A percentile compares a stretch with the other conserved stretches of the same genome.
These are phyloP conservation scores for Oryzias curvinotus DNA, from an alignment of 2,113 vertebrate genomes.

Conservation along the genomic window DNA sequence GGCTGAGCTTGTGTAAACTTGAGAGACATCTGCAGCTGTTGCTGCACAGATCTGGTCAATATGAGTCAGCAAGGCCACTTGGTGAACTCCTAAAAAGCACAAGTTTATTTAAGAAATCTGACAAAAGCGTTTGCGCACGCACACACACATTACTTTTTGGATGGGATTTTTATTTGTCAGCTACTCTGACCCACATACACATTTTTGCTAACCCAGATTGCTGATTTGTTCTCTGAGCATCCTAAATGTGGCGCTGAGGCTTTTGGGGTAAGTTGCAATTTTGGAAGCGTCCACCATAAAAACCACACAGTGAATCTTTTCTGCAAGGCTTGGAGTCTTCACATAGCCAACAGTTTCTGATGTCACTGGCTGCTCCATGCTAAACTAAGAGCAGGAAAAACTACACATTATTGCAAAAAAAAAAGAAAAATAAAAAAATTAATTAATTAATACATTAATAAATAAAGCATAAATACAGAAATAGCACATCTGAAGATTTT, in stretches of 20 bases:
- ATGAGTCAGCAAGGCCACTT: slow-evolving; percentile 74
- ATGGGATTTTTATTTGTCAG: too few species aligned
- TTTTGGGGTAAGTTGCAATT: slow-evolving; percentile 48
- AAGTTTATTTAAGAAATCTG: neutral
- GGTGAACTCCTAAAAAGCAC: slow-evolving; percentile 65
- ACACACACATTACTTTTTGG: too few species aligned
- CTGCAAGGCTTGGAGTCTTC: slow-evolving; percentile 53
- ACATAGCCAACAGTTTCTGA: slow-evolving; percentile 61
- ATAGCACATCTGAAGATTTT: neutral
- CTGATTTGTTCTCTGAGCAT: slow-evolving; percentile 71
- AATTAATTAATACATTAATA: too few species aligned
- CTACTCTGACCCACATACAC: too few species aligned
- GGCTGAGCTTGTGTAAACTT: slow-evolving; percentile 55
- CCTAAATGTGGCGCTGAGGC: slow-evolving; percentile 52
- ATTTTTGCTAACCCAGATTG: slow-evolving; percentile 67
- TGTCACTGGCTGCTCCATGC: slow-evolving; percentile 54
- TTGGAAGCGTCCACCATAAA: slow-evolving; percentile 70
- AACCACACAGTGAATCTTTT: slow-evolving; percentile 74
- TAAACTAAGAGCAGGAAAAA: slow-evolving; percentile 52
- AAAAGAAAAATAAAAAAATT: neutral
- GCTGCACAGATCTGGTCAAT: slow-evolving; percentile 61
- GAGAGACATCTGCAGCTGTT: slow-evolving; percentile 39
- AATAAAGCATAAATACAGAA: fast-evolving
- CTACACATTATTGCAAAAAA: neutral
- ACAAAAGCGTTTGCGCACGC: neutral